These are phyloP conservation scores for Himalopsyche tibetana DNA, from an alignment of 2,888 invertebrate genomes.

Conservation along the genomic window DNA sequence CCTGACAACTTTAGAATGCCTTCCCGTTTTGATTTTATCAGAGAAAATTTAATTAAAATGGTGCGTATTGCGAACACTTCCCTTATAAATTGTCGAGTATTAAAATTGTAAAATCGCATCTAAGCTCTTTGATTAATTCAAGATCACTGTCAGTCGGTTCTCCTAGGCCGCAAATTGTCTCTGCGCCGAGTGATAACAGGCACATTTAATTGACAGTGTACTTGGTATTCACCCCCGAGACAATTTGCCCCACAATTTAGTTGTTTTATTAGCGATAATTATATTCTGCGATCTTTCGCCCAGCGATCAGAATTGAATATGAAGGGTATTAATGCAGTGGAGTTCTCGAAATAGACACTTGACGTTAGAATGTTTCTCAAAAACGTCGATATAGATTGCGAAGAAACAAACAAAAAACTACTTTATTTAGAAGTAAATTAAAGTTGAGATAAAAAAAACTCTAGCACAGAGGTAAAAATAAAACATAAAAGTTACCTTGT, in stretches of 20 bases:
- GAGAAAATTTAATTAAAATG: background rate
- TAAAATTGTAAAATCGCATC: conserved; percentile 15
- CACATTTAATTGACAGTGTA: conserved; percentile 63
- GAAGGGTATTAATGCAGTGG: conserved; percentile 9
- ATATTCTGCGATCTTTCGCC: conserved; percentile 51
- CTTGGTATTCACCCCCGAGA: conserved; percentile 61
- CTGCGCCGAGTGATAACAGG: conserved; percentile 64
- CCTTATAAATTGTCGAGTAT: background rate
- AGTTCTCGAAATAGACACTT: background rate
- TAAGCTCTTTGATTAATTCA: conserved; percentile 63
- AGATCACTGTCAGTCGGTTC: conserved; percentile 54
- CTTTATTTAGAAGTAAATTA: no score
- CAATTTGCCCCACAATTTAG: conserved; percentile 59
- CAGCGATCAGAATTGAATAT: conserved; percentile 15
- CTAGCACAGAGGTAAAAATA: no score
- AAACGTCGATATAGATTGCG: no score
- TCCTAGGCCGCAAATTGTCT: conserved; percentile 59
- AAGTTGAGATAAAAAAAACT: no score
- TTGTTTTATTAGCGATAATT: conserved; percentile 64
- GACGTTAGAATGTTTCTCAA: no score
- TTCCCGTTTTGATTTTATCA: background rate
- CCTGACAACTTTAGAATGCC: no score
- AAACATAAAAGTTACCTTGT: no score
- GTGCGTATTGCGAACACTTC: background rate
- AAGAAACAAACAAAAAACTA: no score